These are phyloP conservation scores for Entomobrya multifasciata DNA, from an alignment of 2,888 invertebrate species.

Conservation along the genomic window DNA sequence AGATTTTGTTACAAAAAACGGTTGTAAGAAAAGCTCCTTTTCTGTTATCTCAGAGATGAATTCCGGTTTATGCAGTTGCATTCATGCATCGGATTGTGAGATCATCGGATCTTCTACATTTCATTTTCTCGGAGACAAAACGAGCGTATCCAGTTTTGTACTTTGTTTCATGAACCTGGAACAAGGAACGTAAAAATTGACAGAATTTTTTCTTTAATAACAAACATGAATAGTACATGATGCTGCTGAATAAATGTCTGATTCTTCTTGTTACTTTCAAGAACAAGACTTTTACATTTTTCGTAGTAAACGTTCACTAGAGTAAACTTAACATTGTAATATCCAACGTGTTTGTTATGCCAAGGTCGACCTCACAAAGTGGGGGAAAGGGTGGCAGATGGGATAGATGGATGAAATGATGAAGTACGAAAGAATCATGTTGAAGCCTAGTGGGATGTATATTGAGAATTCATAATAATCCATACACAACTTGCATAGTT, in stretches of 20 bases:
- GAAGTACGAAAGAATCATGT: constrained; percentile 57
- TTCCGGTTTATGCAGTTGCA: constrained; percentile 59
- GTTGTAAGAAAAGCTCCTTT: constrained; percentile 8
- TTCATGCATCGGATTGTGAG: constrained; percentile 59
- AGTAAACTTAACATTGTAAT: constrained; percentile 9
- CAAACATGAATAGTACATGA: constrained; percentile 1
- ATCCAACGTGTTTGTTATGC: constrained; percentile 33
- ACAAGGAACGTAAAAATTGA: constrained; percentile 52
- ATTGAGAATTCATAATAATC: constrained; percentile 20
- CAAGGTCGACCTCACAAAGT: constrained; percentile 5
- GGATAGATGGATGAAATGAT: constrained; percentile 66
- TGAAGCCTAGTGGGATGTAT: constrained; percentile 20
- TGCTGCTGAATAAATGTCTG: constrained; percentile 23
- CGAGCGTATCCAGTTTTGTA: not conserved
- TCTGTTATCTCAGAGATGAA: not conserved
- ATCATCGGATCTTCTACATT: constrained; percentile 7
- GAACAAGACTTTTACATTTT: no score
- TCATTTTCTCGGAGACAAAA: not conserved
- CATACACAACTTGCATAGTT: not conserved
- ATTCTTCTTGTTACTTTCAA: constrained; percentile 45
- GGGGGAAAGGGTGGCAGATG: constrained; percentile 61
- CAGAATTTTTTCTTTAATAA: constrained; percentile 15
- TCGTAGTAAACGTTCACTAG: not conserved
- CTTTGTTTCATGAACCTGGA: constrained; percentile 24
- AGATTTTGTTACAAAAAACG: constrained; percentile 5